These are phyloP conservation scores for Psittacula cyanocephala DNA, from an alignment of 2,113 vertebrate species.

Conservation along the genomic window DNA sequence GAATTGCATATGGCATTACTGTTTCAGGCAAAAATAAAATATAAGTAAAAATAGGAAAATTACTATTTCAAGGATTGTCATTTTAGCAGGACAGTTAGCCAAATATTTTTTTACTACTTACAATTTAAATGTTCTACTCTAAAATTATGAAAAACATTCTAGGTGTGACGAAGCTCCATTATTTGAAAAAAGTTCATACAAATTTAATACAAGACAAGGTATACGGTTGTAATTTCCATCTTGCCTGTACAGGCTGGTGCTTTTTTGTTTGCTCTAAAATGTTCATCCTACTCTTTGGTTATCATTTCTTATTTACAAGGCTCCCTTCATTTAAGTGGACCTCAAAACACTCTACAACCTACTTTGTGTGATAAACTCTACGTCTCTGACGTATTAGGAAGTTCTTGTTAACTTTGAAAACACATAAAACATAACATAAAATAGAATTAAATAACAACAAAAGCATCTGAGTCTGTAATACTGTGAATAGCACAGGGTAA, in stretches of 20 bases:
- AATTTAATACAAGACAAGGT: accelerated
- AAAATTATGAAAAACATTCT: background rate
- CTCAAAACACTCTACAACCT: background rate
- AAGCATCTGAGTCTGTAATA: background rate
- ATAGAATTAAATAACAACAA: background rate
- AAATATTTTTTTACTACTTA: background rate
- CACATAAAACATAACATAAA: background rate
- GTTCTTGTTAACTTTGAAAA: background rate
- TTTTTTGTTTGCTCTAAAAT: background rate
- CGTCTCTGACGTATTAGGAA: background rate
- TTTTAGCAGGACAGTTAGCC: background rate
- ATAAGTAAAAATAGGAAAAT: background rate
- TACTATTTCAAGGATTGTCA: background rate
- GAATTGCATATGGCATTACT: constrained; percentile 13
- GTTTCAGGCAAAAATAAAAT: constrained; percentile 41
- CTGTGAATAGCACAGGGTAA: background rate
- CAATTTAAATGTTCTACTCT: background rate
- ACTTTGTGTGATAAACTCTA: background rate
- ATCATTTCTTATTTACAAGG: background rate
- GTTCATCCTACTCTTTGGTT: background rate
- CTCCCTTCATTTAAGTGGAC: background rate
- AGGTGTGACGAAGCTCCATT: background rate
- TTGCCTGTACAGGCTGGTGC: accelerated
- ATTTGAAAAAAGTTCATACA: background rate
- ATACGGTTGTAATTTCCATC: background rate